phyloP scores from a whole-genome alignment of 2,113 vertebrate species.

The Podarcis muralis region DNA sequence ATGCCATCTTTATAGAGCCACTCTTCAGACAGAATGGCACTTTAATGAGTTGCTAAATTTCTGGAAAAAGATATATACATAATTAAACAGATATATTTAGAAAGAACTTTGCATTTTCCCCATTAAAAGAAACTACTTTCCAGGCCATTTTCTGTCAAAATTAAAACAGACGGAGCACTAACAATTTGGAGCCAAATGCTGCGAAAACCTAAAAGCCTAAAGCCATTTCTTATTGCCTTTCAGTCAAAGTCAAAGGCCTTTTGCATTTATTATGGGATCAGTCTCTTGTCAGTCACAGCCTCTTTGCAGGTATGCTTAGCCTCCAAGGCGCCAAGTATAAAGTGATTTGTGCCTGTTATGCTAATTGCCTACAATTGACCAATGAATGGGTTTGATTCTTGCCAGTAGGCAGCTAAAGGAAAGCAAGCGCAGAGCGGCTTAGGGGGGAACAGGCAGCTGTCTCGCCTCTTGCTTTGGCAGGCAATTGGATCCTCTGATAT shows the following conservation, averaged over 20 bases:
- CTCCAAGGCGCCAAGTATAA: neutral
- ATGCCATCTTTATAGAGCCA: conserved; percentile 4
- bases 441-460: neutral
- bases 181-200: neutral
- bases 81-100: conserved; percentile 12
- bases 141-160: neutral
- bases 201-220: rapidly evolving
- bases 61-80: conserved; percentile 8
- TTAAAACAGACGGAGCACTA: neutral
- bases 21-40: conserved; percentile 5
- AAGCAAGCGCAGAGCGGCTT: neutral
- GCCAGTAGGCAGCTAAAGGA: neutral
- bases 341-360: neutral
- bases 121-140: conserved; percentile 13
- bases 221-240: neutral
- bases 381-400: neutral
- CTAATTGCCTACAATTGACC: neutral
- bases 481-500: neutral
- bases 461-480: neutral
- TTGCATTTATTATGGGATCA: rapidly evolving
- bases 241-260: neutral
- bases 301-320: neutral
- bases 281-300: neutral
- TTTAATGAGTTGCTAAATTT: conserved; percentile 27
- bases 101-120: conserved; percentile 10